A percentile compares a stretch with the other conserved stretches of the same genome.
These are phyloP conservation scores for Protomyctophum bolini DNA, from an alignment of 2,113 vertebrate genomes.

Conservation along the genomic window DNA sequence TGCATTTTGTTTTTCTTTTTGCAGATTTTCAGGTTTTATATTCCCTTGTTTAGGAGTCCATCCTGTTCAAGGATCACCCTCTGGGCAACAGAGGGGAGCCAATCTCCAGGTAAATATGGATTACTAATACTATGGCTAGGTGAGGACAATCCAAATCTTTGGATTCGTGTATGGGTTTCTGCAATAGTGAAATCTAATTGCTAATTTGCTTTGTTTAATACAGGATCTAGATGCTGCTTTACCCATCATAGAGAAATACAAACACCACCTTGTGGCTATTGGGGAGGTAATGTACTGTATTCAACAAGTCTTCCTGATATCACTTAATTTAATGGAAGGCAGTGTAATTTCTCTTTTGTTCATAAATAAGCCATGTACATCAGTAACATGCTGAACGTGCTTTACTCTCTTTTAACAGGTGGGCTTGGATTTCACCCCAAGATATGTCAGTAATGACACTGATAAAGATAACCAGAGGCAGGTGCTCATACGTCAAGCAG, in stretches of 20 bases:
- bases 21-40: constrained; percentile 86
- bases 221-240: constrained; percentile 92
- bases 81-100: constrained; percentile 82
- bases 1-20: neutral
- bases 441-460: constrained; percentile 80
- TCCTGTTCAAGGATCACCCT: constrained; percentile 84
- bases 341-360: neutral
- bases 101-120: constrained; percentile 79
- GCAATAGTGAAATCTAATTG: no score
- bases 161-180: no score
- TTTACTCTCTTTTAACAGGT: constrained; percentile 76
- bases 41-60: constrained; percentile 92
- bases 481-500: constrained; percentile 88
- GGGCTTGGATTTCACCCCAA: constrained; percentile 95
- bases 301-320: neutral
- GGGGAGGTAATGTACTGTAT: constrained; percentile 85
- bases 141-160: no score
- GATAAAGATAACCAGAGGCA: constrained; percentile 90
- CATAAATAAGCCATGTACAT: neutral
- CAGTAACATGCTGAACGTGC: no score
- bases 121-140: no score
- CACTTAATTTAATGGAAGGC: neutral
- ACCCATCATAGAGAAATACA: constrained; percentile 89
- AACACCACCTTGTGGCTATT: constrained; percentile 87
- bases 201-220: constrained; percentile 13